Conservation (phyloP, 2,113 vertebrate genomes). For the Scytalopus superciliaris region DNA sequence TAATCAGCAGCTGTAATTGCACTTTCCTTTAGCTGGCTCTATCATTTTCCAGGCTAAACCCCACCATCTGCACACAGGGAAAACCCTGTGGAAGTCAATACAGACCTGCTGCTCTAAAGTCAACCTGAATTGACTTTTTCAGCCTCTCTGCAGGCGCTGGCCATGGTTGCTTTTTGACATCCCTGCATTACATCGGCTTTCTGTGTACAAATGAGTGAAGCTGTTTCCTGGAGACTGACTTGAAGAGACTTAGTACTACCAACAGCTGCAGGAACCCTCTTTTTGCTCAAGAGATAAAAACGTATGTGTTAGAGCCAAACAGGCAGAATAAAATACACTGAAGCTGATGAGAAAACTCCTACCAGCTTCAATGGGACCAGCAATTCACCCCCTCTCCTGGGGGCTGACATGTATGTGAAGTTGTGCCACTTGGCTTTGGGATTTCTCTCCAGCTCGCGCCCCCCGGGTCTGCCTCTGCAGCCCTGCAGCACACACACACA, state of each 20-base stretch:
- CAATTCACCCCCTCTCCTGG: not conserved
- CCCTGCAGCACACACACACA: not conserved
- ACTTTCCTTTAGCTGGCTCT: not conserved
- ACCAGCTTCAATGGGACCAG: not conserved
- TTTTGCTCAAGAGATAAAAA: constrained; percentile 35
- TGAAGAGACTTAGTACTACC: constrained; percentile 7
- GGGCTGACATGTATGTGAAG: not conserved
- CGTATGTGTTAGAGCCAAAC: not conserved
- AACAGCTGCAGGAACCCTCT: not conserved
- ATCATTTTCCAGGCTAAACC: not conserved
- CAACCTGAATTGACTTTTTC: constrained; percentile 25
- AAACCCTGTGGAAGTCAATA: not conserved
- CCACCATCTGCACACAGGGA: not conserved
- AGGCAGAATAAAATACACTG: not conserved
- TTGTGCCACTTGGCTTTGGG: not conserved
- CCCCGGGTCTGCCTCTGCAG: not conserved
- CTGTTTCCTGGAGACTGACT: not conserved
- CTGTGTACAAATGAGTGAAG: constrained; percentile 14
- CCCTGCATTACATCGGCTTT: not conserved
- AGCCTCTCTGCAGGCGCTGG: not conserved
- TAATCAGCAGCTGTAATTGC: not conserved
- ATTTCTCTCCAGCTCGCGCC: not conserved
- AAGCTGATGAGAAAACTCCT: not conserved
- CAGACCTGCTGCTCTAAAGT: not conserved
- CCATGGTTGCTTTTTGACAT: not conserved